These are phyloP conservation scores for Rhadinocentrus ornatus DNA, from an alignment of 2,797 vertebrate species.

Conservation along the genomic window DNA sequence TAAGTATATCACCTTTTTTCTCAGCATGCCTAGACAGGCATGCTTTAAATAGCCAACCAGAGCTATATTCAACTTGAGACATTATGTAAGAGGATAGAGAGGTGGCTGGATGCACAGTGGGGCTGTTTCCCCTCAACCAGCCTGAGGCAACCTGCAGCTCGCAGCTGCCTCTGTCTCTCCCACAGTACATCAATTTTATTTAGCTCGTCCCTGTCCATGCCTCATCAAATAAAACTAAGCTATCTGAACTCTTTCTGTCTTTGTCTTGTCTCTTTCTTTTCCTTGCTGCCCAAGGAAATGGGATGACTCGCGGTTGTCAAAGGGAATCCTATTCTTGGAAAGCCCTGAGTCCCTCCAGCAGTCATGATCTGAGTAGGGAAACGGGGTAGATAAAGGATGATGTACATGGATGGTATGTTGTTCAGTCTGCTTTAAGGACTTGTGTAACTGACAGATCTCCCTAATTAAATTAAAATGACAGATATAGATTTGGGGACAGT, in stretches of 20 bases:
- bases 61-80: conserved; percentile 83
- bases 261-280: conserved; percentile 32
- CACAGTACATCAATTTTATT: conserved; percentile 27
- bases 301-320: conserved; percentile 68
- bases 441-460: not conserved
- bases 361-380: conserved; percentile 57
- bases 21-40: conserved; percentile 77
- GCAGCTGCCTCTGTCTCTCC: conserved; percentile 59
- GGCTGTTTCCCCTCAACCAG: conserved; percentile 56
- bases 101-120: conserved; percentile 69
- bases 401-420: conserved; percentile 4
- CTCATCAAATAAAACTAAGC: conserved; percentile 41
- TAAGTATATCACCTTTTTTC: conserved; percentile 85
- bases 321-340: conserved; percentile 79
- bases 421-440: conserved; percentile 13
- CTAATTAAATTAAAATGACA: not conserved
- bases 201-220: conserved; percentile 18
- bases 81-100: conserved; percentile 85
- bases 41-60: conserved; percentile 78
- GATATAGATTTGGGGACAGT: not conserved
- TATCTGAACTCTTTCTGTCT: conserved; percentile 38
- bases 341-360: conserved; percentile 73
- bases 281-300: conserved; percentile 49
- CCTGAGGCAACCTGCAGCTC: conserved; percentile 59
- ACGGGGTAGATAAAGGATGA: conserved; percentile 16